Conservation (phyloP, 2,113 vertebrate species). For the Pterophyllum scalare region DNA sequence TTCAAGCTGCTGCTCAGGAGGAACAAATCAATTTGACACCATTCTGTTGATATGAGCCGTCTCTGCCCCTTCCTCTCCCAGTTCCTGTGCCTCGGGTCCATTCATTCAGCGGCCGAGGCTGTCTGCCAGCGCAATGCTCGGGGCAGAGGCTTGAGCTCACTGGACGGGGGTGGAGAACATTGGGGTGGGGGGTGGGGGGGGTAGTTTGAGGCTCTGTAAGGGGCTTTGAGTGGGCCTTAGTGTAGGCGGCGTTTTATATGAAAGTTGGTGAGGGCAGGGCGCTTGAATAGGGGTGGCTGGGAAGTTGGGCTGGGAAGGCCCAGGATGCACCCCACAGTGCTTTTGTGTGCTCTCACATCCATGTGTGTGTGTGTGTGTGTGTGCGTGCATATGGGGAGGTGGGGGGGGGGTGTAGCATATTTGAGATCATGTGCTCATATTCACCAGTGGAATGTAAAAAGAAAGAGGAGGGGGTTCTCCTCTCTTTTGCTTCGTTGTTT, state of each 20-base stretch:
- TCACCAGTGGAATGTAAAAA: slow-evolving; percentile 80
- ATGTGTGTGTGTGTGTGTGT: slow-evolving; percentile 53
- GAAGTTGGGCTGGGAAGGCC: slow-evolving; percentile 77
- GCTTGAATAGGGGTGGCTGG: slow-evolving; percentile 77
- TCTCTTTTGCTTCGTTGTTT: slow-evolving; percentile 65
- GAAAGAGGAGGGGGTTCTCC: slow-evolving; percentile 48
- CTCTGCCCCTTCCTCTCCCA: slow-evolving; percentile 57
- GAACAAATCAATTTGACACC: slow-evolving; percentile 73
- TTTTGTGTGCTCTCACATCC: slow-evolving; percentile 74
- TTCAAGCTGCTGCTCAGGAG: slow-evolving; percentile 57
- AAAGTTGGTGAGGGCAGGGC: slow-evolving; percentile 74
- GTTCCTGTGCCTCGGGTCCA: slow-evolving; percentile 65
- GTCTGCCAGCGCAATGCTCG: slow-evolving; percentile 67
- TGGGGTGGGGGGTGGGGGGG: slow-evolving; percentile 46
- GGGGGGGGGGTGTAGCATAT: slow-evolving; percentile 63
- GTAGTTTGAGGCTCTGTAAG: slow-evolving; percentile 70
- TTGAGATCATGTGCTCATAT: slow-evolving; percentile 81
- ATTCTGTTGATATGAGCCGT: slow-evolving; percentile 62
- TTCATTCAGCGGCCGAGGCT: slow-evolving; percentile 62
- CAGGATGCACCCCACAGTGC: slow-evolving; percentile 79
- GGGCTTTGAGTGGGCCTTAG: slow-evolving; percentile 76
- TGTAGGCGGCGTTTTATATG: slow-evolving; percentile 77
- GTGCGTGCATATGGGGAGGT: slow-evolving; percentile 19
- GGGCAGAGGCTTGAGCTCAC: slow-evolving; percentile 72
- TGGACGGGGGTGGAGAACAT: slow-evolving; percentile 64